Base-by-base conservation (phyloP, 30 jellyfish, hydroid and myxozoan genomes). In the Mastigias papua region DNA sequence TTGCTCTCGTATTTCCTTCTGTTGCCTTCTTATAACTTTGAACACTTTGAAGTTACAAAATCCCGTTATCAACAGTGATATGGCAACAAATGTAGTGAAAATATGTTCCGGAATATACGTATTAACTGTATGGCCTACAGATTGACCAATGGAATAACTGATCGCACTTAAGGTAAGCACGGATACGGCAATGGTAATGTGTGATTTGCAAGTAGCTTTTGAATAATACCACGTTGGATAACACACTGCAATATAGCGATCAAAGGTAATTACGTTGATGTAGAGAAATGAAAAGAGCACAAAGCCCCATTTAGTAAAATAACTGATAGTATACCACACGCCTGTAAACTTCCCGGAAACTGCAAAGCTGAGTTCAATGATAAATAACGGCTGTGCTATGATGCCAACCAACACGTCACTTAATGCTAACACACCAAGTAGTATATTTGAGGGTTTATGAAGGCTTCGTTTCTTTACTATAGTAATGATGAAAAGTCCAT, bases 361-460 rank as follows among this genome's bases (percentile, higher is more conserved):
- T 63, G n/a, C 23, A 19, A 20, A 63, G 2, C 42, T 10, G 13
- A 63, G n/a, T 11, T 72, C 68, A 1, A 1, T 37, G 3, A 72
- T 7, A 68, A 68, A 72, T 1, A 72, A 10, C 13, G 88, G 88
- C 78, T 68, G 82, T 20, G 73, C 37, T 10, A 64, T 19, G 48
- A 64, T 16, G 20, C 81, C 81, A 0, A 80, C 81, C 0, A 80
- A 31, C 70, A 64, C 17, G 74, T 68, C 90, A 33, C 81, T 64
- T n/a, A 35, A 8, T 21, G 76, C 64, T 61, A 80, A 28, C 11
- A 74, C 71, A 31, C 82, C 90, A 1, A 64, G 73, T 21, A 80
- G 74, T 11, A 80, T 48, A 34, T 80, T 77, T 13, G 88, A 54
- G 1, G 88, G 88, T 54, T 65, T 77, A 6, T 77, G 88, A 23